These are phyloP conservation scores for Leiothrix lutea DNA, from an alignment of 2,113 vertebrate genomes.

Conservation along the genomic window DNA sequence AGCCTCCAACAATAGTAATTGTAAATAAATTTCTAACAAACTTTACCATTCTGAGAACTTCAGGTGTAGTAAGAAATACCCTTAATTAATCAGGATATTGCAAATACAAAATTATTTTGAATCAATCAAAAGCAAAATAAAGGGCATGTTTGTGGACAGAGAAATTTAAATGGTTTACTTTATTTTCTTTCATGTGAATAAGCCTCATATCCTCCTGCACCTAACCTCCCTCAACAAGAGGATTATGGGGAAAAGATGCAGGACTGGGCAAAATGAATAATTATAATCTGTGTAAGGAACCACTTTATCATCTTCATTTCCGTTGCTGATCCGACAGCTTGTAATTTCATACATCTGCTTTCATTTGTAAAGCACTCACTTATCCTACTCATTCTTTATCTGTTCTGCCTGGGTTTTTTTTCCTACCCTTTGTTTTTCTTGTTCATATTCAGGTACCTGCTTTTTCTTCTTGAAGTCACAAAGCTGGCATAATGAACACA, in stretches of 20 bases:
- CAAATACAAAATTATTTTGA: conserved; percentile 70
- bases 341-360: conserved; percentile 97
- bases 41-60: conserved; percentile 73
- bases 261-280: conserved; percentile 85
- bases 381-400: conserved; percentile 75
- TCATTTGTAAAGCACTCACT: conserved; percentile 92
- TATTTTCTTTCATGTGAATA: conserved; percentile 45
- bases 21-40: conserved; percentile 54
- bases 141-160: conserved; percentile 36
- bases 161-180: conserved; percentile 54
- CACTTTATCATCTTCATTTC: conserved; percentile 91
- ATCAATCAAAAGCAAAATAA: conserved; percentile 44
- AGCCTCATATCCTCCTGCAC: conserved; percentile 38
- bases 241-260: conserved; percentile 71
- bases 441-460: conserved; percentile 60
- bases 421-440: conserved; percentile 71
- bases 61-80: conserved; percentile 72
- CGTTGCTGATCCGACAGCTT: conserved; percentile 90
- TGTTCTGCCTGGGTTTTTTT: conserved; percentile 60
- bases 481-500: conserved; percentile 47
- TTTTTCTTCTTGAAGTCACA: conserved; percentile 60
- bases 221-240: conserved; percentile 42
- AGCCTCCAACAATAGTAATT: conserved; percentile 33
- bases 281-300: conserved; percentile 85
- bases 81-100: conserved; percentile 64